Percentiles rank a stretch among this genome's conserved stretches.
These are phyloP conservation scores for Rhyzopertha dominica DNA, from an alignment of 1,140 invertebrate genomes.

Conservation along the genomic window DNA sequence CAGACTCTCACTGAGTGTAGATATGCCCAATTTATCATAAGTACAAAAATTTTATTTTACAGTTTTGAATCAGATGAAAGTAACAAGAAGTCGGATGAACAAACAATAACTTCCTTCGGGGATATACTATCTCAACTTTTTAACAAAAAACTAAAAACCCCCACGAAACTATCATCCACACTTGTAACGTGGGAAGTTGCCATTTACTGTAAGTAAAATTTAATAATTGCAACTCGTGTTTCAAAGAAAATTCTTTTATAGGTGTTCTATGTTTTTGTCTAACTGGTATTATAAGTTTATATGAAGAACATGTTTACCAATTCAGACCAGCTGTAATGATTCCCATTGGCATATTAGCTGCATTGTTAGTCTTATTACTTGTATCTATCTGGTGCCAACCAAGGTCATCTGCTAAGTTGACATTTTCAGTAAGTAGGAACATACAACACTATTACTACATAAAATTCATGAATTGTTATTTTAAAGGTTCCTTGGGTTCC, in stretches of 20 bases:
- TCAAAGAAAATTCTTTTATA: slow-evolving; percentile 27
- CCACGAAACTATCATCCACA: slow-evolving; percentile 50
- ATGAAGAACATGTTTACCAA: slow-evolving; percentile 28
- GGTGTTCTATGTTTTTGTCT: slow-evolving; percentile 28
- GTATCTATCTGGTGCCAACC: slow-evolving; percentile 31
- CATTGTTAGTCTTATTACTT: slow-evolving; percentile 26
- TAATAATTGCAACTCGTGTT: not conserved
- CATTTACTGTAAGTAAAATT: slow-evolving; percentile 44
- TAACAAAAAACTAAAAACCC: slow-evolving; percentile 44
- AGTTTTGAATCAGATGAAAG: slow-evolving; percentile 43
- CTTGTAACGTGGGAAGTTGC: slow-evolving; percentile 52
- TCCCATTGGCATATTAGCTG: slow-evolving; percentile 14
- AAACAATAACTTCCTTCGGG: slow-evolving; percentile 33
- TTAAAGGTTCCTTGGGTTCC: slow-evolving; percentile 74
- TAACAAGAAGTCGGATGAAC: slow-evolving; percentile 40
- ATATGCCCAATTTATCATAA: not conserved
- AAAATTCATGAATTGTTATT: slow-evolving; percentile 1
- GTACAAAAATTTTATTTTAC: not conserved
- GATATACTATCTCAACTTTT: slow-evolving; percentile 45
- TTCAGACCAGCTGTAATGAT: slow-evolving; percentile 28
- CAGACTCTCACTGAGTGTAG: not conserved
- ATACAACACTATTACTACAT: not conserved
- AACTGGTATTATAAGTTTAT: slow-evolving; percentile 28
- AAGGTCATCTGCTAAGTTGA: slow-evolving; percentile 24
- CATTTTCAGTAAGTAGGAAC: slow-evolving; percentile 29